Evolutionary conservation across 2,797 vertebrate species (phyloP).

Genomic region (Acridotheres tristis): DNA sequence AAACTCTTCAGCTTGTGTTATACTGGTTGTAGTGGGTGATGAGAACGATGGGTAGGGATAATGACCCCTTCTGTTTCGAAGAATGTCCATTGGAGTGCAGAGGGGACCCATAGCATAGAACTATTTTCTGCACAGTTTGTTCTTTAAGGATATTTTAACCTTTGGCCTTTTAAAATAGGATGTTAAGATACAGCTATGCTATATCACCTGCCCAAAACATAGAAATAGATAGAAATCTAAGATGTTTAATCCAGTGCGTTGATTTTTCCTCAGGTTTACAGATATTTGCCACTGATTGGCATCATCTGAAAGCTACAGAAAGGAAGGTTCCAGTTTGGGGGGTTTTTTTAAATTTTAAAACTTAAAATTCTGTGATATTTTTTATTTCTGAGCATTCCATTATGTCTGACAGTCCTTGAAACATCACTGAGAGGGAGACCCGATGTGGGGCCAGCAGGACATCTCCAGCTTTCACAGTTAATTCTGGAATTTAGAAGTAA

Average conservation of each 20-base stretch:
- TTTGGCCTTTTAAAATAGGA: not conserved
- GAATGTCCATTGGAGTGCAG: not conserved
- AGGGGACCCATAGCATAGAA: not conserved
- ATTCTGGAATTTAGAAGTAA: not conserved
- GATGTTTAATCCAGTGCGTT: not conserved
- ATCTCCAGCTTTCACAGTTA: not conserved
- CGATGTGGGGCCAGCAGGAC: not conserved
- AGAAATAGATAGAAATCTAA: not conserved
- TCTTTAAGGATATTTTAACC: not conserved
- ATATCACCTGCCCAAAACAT: not conserved
- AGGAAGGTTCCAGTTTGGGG: not conserved
- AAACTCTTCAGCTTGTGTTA: not conserved
- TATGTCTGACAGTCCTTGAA: not conserved
- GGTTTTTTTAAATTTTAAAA: not conserved
- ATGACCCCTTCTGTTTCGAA: not conserved
- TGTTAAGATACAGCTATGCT: not conserved
- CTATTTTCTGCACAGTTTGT: not conserved
- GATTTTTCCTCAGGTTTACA: not conserved
- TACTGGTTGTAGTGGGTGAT: not conserved
- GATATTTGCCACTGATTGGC: not conserved
- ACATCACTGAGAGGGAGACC: not conserved
- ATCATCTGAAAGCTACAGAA: not conserved
- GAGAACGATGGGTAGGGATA: not conserved
- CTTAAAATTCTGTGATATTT: not conserved
- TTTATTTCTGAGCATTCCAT: not conserved